These are phyloP conservation scores for Plodia interpunctella DNA, from an alignment of 1,140 invertebrate genomes.

Conservation along the genomic window DNA sequence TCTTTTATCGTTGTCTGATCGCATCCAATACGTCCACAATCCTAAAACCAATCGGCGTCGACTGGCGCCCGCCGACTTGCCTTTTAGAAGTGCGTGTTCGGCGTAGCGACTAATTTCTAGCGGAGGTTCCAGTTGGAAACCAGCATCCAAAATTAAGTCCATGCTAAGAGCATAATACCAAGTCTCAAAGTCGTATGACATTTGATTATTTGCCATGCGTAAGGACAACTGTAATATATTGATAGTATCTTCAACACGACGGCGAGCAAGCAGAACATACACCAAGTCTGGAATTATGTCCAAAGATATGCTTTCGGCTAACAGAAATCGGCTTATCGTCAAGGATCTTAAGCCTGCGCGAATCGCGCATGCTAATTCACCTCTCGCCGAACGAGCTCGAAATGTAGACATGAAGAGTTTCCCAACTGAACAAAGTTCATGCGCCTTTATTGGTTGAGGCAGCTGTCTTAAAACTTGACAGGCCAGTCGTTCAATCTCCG, in stretches of 20 bases:
- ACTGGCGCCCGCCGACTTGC: constrained; percentile 32
- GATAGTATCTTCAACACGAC: constrained; percentile 64
- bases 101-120: constrained; percentile 53
- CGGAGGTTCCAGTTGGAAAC: constrained; percentile 63
- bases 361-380: constrained; percentile 46
- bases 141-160: constrained; percentile 68
- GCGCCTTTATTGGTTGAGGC: constrained; percentile 39
- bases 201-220: constrained; percentile 37
- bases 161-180: constrained; percentile 72
- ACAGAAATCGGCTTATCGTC: constrained; percentile 55
- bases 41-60: constrained; percentile 47
- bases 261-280: constrained; percentile 51
- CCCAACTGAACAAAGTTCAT: constrained; percentile 61
- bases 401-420: constrained; percentile 63
- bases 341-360: constrained; percentile 60
- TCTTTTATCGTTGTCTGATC: constrained; percentile 43
- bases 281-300: constrained; percentile 68
- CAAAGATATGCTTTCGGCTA: constrained; percentile 50
- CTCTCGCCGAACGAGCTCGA: constrained; percentile 48
- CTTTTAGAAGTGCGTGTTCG: constrained; percentile 39
- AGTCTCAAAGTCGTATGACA: constrained; percentile 45
- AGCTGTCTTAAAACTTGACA: constrained; percentile 36
- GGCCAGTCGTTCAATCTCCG: constrained; percentile 49
- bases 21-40: constrained; percentile 65
- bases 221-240: constrained; percentile 45